Base-by-base conservation (phyloP, 2,113 vertebrate species). In the Cavia porcellus region DNA sequence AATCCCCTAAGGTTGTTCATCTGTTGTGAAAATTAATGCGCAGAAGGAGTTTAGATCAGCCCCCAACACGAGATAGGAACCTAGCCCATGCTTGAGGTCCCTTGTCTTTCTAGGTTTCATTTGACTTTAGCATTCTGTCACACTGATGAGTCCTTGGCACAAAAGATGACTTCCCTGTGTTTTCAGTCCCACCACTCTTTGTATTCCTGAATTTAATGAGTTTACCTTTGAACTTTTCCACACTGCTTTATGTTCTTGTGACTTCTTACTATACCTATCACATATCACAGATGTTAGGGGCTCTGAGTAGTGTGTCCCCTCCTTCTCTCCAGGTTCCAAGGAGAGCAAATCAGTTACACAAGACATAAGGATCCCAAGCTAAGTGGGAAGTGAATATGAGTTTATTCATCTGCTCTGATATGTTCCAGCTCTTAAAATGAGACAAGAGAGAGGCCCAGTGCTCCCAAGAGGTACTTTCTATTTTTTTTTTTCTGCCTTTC, bases 221-320 rank as follows among this genome's bases (percentile, higher is more conserved):
- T 84, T 94, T 80, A 81, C 42, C 55, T 95, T 50, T 94, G 81
- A 92, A 81, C 45, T 50, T 74, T 35, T 75, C 24, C 70, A 92
- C 28, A 30, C 14, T 64, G 12, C 68, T 92, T 92, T 61, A 83
- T 52, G 19, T 32, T 61, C 90, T 87, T 92, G 38, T 47, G 64
- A 83, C 45, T 94, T 89, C 25, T 79, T 66, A 57, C 64, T 64
- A 75, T 25, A 50, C 45, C 32, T 79, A 83, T 88, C 50, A 64
- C 77, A 20, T 38, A 88, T 61, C 77, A 90, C 30, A 82, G 61
- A 47, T 17, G 1, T 38, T 12, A 68, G 42, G 50, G 17, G 47
- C 50, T 30, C 74, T 6, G 8, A 80, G 75, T 45, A 75, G 2
- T 45, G 30, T 0, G 7, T 10, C 90, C 14, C 55, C 61, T 74